Evolutionary conservation across 2,797 vertebrate genomes (phyloP).

Genomic region (Ceryle rudis): DNA sequence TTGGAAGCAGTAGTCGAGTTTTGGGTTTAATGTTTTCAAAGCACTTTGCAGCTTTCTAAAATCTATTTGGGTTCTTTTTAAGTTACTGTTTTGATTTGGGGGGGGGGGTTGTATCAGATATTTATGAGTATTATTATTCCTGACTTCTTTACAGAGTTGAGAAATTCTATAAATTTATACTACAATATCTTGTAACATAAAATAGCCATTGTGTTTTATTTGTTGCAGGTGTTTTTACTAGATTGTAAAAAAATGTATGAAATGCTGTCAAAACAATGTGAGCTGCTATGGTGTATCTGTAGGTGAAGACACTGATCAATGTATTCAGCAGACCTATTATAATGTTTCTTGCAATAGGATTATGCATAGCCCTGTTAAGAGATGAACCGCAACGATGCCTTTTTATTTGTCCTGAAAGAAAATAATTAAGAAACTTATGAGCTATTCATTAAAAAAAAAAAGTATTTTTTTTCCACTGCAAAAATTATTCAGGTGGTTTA

Average conservation of each 20-base stretch:
- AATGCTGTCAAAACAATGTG: not conserved
- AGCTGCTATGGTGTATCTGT: not conserved
- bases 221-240: not conserved
- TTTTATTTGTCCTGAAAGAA: conserved; percentile 32
- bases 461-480: not conserved
- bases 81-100: not conserved
- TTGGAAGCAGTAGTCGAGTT: not conserved
- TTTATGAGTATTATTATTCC: not conserved
- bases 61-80: not conserved
- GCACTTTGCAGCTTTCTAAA: not conserved
- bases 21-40: not conserved
- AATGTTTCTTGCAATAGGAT: not conserved
- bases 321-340: not conserved
- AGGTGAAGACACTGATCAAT: not conserved
- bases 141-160: not conserved
- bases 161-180: not conserved
- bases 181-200: not conserved
- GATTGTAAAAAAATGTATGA: not conserved
- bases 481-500: conserved; percentile 31
- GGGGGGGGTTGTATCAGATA: not conserved
- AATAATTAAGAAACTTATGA: conserved; percentile 35
- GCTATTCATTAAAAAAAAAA: not conserved
- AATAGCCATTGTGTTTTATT: not conserved
- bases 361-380: not conserved
- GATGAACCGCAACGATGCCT: not conserved